Evolutionary conservation across 2,113 vertebrate species (phyloP).

Genomic region (Ivindomyrus marchei): DNA sequence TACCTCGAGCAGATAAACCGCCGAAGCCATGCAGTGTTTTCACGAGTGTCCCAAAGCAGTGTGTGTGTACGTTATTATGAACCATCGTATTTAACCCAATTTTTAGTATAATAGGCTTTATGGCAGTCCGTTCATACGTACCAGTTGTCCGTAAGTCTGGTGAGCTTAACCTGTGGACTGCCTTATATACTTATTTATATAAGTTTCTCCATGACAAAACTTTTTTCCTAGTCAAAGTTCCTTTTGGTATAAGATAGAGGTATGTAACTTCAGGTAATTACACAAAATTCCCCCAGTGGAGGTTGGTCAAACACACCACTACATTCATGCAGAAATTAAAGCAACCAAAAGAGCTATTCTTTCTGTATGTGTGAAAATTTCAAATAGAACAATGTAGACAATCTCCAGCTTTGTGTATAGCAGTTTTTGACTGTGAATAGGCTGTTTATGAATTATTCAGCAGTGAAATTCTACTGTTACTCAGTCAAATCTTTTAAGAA

Average conservation of each 20-base stretch:
- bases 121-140: neutral
- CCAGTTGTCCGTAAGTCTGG: neutral
- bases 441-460: constrained; percentile 4
- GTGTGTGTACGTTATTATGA: neutral
- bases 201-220: neutral
- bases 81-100: neutral
- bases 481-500: neutral
- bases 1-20: neutral
- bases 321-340: neutral
- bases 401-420: neutral
- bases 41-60: neutral
- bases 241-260: neutral
- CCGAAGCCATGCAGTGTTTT: neutral
- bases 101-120: neutral
- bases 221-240: neutral
- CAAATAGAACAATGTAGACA: neutral
- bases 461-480: neutral
- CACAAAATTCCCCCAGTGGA: neutral
- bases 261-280: neutral
- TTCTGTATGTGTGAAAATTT: neutral
- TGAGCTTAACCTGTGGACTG: neutral
- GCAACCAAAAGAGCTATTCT: neutral
- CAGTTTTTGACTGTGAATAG: neutral
- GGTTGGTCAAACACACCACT: neutral
- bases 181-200: neutral